Conservation (phyloP, 2,113 vertebrate species). For the Ariopsis seemanni region DNA sequence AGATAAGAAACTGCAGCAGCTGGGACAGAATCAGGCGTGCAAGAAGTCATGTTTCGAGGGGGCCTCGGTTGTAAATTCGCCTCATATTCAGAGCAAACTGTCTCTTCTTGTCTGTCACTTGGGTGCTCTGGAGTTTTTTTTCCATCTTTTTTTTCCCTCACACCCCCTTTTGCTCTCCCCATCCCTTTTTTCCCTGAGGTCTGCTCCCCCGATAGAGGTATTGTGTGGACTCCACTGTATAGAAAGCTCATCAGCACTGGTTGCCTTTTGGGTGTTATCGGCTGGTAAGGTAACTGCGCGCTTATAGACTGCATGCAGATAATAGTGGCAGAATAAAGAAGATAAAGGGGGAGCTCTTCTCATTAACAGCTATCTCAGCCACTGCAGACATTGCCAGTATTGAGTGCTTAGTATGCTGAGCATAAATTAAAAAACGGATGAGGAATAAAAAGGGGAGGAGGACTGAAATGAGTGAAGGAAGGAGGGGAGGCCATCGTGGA, state of each 20-base stretch:
- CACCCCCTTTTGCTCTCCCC: constrained; percentile 49
- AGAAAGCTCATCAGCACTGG: constrained; percentile 97
- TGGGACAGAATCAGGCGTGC: constrained; percentile 73
- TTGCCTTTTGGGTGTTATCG: constrained; percentile 94
- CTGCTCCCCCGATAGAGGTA: constrained; percentile 89
- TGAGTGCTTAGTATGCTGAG: constrained; percentile 81
- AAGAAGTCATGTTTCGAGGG: constrained; percentile 69
- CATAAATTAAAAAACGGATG: constrained; percentile 89
- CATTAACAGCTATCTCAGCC: constrained; percentile 99
- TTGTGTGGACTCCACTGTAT: constrained; percentile 88
- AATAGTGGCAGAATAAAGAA: constrained; percentile 93
- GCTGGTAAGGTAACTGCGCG: constrained; percentile 91
- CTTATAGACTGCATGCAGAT: constrained; percentile 97
- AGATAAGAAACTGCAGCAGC: constrained; percentile 91
- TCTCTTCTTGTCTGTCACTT: constrained; percentile 86
- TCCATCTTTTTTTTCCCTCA: constrained; percentile 55
- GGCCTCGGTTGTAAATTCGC: constrained; percentile 81
- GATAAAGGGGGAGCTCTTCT: constrained; percentile 97
- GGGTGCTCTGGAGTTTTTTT: constrained; percentile 80
- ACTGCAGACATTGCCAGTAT: constrained; percentile 89
- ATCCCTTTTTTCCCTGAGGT: constrained; percentile 63
- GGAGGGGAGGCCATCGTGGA: constrained; percentile 42
- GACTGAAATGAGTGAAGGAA: constrained; percentile 44
- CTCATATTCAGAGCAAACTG: constrained; percentile 87
- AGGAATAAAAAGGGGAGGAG: constrained; percentile 61